Percentiles rank a stretch among this genome's conserved stretches.
phyloP scores from a whole-genome alignment of 2,888 invertebrate species.

The Aleiodes leptofemur region DNA sequence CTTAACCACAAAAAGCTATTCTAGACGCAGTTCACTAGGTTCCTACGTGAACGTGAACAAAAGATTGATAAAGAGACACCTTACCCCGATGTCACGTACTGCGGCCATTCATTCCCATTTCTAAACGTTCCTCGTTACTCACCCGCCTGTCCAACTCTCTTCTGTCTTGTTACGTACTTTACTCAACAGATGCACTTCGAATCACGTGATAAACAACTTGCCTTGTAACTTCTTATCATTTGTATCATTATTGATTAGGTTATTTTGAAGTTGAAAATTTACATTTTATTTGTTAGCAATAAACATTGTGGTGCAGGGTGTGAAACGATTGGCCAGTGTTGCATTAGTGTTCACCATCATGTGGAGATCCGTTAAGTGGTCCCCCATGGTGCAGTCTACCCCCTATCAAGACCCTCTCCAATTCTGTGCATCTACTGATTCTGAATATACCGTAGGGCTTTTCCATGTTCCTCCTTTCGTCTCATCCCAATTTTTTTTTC shows the following conservation, averaged over 20 bases:
- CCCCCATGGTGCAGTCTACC: conserved; percentile 70
- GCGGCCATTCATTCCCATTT: conserved; percentile 48
- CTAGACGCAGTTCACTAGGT: conserved; percentile 48
- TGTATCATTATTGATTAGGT: conserved; percentile 5
- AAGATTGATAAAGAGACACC: conserved; percentile 52
- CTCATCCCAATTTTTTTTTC: conserved; percentile 8
- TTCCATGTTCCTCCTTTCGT: conserved; percentile 30
- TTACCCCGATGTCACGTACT: conserved; percentile 46
- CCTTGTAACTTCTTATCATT: conserved; percentile 1
- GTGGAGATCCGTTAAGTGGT: conserved; percentile 71
- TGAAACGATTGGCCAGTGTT: conserved; percentile 65
- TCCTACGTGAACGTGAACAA: conserved; percentile 47
- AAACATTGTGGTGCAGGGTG: conserved; percentile 61
- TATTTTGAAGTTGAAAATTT: conserved; percentile 11
- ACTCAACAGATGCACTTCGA: neutral
- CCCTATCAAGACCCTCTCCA: conserved; percentile 66
- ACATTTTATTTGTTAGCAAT: conserved; percentile 48
- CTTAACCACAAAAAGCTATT: conserved; percentile 53
- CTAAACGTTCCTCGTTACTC: conserved; percentile 50
- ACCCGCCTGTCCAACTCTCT: conserved; percentile 36
- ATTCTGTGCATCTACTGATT: conserved; percentile 44
- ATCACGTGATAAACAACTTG: conserved; percentile 6
- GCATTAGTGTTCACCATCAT: conserved; percentile 58
- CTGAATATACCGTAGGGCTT: conserved; percentile 50
- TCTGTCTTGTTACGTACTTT: conserved; percentile 3